These are phyloP conservation scores for Enteromius fasciolatus DNA, from an alignment of 2,797 vertebrate genomes.

Conservation along the genomic window DNA sequence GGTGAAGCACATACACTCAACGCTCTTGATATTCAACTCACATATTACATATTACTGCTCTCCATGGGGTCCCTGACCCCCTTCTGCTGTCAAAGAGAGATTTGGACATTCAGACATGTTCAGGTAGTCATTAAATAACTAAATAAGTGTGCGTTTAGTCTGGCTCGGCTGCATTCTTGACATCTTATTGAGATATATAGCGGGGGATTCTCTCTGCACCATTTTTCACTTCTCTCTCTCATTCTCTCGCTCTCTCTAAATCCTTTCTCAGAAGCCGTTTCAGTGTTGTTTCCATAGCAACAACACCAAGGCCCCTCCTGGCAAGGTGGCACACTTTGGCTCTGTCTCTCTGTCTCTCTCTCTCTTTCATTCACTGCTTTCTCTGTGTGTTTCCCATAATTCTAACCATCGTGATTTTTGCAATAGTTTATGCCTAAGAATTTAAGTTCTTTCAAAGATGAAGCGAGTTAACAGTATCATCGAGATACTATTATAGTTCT, in stretches of 20 bases:
- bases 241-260: conserved; percentile 9
- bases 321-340: conserved; percentile 7
- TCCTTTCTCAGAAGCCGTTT: conserved; percentile 30
- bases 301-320: conserved; percentile 16
- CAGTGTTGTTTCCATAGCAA: conserved; percentile 52
- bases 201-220: neutral
- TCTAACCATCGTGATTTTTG: neutral
- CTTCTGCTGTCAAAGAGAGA: neutral
- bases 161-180: neutral
- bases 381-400: neutral
- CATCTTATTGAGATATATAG: conserved; percentile 9
- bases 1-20: neutral
- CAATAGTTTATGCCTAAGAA: neutral
- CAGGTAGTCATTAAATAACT: neutral
- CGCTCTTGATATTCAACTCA: conserved; percentile 9
- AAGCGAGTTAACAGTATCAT: no score
- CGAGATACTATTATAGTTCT: no score
- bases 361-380: neutral
- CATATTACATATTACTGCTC: conserved; percentile 8
- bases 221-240: conserved; percentile 1
- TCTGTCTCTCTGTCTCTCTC: neutral
- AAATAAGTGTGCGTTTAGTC: neutral
- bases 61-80: neutral
- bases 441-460: neutral
- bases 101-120: neutral